Conservation (phyloP, 2,888 invertebrate species). For the Chorisops tibialis region DNA sequence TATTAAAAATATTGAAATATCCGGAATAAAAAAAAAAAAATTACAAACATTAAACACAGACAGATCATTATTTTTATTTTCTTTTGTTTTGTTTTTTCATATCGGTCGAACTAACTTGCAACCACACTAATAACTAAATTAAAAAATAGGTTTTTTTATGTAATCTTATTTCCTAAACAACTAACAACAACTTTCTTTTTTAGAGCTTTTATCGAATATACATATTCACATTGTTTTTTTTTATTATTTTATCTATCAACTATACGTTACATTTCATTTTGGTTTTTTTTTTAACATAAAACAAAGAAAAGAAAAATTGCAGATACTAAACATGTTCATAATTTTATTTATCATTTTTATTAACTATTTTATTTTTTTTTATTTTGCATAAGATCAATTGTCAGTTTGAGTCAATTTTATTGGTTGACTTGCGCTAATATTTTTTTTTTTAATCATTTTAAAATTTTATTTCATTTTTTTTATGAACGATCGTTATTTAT, state of each 20-base stretch:
- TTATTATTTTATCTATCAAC: not conserved
- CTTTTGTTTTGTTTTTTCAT: not conserved
- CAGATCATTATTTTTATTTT: not conserved
- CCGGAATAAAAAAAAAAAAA: too few relatives aligned
- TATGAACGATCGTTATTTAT: not conserved
- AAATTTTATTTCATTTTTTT: not conserved
- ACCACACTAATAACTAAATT: not conserved
- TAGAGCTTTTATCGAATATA: constrained; percentile 16
- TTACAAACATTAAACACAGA: not conserved
- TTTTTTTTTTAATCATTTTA: constrained; percentile 6
- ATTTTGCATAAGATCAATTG: constrained; percentile 33
- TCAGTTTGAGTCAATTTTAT: constrained; percentile 22
- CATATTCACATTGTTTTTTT: constrained; percentile 25
- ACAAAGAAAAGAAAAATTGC: not conserved
- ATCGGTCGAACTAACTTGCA: not conserved
- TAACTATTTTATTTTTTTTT: constrained; percentile 22
- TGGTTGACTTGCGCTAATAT: constrained; percentile 12
- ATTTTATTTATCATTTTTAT: constrained; percentile 6
- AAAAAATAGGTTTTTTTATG: not conserved
- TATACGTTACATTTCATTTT: constrained; percentile 1
- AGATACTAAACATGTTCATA: constrained; percentile 3
- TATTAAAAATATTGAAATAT: too few relatives aligned
- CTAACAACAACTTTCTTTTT: constrained; percentile 26
- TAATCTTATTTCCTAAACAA: constrained; percentile 22
- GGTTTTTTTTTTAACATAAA: too few relatives aligned